Evolutionary conservation across 2,888 invertebrate species (phyloP).

Genomic region (Nebria salina): DNA sequence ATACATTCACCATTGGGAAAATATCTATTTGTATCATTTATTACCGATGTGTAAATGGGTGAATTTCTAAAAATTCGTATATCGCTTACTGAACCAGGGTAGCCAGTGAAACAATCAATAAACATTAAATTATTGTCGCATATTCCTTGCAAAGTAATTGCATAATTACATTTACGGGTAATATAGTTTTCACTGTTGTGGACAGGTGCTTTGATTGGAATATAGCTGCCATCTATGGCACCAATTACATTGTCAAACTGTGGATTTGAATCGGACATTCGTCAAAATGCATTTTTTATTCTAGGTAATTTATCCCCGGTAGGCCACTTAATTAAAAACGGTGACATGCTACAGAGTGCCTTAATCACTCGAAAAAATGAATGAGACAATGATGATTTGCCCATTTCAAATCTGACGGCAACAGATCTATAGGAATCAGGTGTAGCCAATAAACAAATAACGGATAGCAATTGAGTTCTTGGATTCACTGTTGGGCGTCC

Average conservation of each 20-base stretch:
- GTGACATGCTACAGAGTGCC: constrained; percentile 41
- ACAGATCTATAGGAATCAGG: constrained; percentile 37
- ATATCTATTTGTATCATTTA: neutral
- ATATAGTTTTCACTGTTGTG: constrained; percentile 13
- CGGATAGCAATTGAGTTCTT: constrained; percentile 20
- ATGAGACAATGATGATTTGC: constrained; percentile 44
- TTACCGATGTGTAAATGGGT: constrained; percentile 8
- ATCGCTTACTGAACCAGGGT: constrained; percentile 22
- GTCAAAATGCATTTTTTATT: too few species aligned
- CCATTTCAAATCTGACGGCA: constrained; percentile 39
- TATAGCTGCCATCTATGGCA: constrained; percentile 22
- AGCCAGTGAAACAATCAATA: constrained; percentile 25
- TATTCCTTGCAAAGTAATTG: constrained; percentile 24
- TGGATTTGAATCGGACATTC: too few species aligned
- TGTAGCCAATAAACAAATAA: constrained; percentile 27
- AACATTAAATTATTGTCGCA: constrained; percentile 7
- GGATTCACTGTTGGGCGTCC: constrained; percentile 10
- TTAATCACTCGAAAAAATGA: constrained; percentile 44
- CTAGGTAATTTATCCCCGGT: neutral
- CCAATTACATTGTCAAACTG: constrained; percentile 22
- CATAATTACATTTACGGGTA: constrained; percentile 23
- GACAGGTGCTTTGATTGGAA: constrained; percentile 31
- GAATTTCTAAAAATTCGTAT: constrained; percentile 16
- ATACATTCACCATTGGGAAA: constrained; percentile 16
- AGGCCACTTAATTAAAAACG: constrained; percentile 48